Evolutionary conservation across 2,888 invertebrate species (phyloP).

Genomic region (Synanthedon formicaeformis): DNA sequence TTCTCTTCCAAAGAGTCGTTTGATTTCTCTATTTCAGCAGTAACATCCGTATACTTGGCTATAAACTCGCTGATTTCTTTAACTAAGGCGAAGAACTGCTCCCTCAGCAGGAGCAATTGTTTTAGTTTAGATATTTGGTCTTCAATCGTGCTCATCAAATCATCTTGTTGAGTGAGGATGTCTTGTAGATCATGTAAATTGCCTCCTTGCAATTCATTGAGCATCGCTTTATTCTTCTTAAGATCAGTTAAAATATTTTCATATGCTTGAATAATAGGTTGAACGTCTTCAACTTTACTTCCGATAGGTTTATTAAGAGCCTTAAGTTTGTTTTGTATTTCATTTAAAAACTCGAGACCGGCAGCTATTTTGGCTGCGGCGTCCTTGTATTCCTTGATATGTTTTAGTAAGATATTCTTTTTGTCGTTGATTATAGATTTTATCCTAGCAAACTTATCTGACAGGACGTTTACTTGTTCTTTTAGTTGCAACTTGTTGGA

Average conservation of each 20-base stretch:
- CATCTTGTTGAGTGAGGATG: constrained; percentile 85
- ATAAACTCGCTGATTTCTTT: constrained; percentile 91
- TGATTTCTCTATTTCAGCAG: constrained; percentile 86
- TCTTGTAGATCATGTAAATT: constrained; percentile 84
- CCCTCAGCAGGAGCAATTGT: constrained; percentile 82
- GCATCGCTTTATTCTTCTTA: constrained; percentile 81
- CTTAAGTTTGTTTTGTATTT: constrained; percentile 86
- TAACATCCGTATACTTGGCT: constrained; percentile 86
- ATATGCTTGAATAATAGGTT: constrained; percentile 82
- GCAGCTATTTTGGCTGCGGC: constrained; percentile 84
- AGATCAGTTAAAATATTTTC: constrained; percentile 83
- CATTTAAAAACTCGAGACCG: constrained; percentile 81
- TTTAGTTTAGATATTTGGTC: constrained; percentile 86
- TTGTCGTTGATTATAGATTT: constrained; percentile 82
- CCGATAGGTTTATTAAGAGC: constrained; percentile 89
- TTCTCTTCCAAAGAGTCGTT: constrained; percentile 87
- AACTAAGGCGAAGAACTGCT: constrained; percentile 88
- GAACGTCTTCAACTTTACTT: constrained; percentile 88
- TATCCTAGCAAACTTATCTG: constrained; percentile 82
- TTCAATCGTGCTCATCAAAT: constrained; percentile 86
- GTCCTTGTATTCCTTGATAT: constrained; percentile 84
- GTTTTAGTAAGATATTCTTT: constrained; percentile 78
- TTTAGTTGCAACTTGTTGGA: constrained; percentile 87
- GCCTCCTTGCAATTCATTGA: constrained; percentile 81
- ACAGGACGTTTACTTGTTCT: constrained; percentile 82